Conservation (phyloP, 2,113 vertebrate species). For the Oceanodroma tethys region DNA sequence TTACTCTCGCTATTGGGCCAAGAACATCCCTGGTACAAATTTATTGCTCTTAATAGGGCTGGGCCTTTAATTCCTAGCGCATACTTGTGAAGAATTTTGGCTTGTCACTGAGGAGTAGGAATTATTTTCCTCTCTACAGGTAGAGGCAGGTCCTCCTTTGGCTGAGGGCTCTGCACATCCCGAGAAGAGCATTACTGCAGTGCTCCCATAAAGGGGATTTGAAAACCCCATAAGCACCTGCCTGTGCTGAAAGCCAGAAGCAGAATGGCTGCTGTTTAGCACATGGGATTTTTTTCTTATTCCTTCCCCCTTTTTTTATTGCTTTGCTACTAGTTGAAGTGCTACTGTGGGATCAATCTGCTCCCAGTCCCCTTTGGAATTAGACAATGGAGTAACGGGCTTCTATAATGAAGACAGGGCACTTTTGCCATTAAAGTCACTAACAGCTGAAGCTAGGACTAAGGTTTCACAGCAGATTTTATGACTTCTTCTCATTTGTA, state of each 20-base stretch:
- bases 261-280: slow-evolving; percentile 11
- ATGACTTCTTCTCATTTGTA: slow-evolving; percentile 37
- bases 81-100: slow-evolving; percentile 64
- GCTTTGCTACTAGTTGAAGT: slow-evolving; percentile 7
- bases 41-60: slow-evolving; percentile 62
- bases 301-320: neutral
- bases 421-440: neutral
- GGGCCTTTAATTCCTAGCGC: slow-evolving; percentile 54
- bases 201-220: neutral
- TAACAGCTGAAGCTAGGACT: slow-evolving; percentile 28
- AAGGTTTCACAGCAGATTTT: slow-evolving; percentile 44
- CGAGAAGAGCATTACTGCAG: neutral
- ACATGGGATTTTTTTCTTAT: neutral
- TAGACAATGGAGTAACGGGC: neutral
- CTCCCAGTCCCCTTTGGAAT: neutral
- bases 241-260: slow-evolving; percentile 16
- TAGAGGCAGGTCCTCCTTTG: slow-evolving; percentile 52
- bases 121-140: slow-evolving; percentile 56
- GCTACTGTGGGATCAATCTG: slow-evolving; percentile 24
- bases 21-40: slow-evolving; percentile 51
- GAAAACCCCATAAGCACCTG: slow-evolving; percentile 18
- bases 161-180: slow-evolving; percentile 38
- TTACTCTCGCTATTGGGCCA: slow-evolving; percentile 14
- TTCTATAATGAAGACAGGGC: neutral
- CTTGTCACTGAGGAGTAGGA: slow-evolving; percentile 49